These are phyloP conservation scores for Ctenosaura bakeri DNA, from an alignment of 2,797 vertebrate genomes.

Conservation along the genomic window DNA sequence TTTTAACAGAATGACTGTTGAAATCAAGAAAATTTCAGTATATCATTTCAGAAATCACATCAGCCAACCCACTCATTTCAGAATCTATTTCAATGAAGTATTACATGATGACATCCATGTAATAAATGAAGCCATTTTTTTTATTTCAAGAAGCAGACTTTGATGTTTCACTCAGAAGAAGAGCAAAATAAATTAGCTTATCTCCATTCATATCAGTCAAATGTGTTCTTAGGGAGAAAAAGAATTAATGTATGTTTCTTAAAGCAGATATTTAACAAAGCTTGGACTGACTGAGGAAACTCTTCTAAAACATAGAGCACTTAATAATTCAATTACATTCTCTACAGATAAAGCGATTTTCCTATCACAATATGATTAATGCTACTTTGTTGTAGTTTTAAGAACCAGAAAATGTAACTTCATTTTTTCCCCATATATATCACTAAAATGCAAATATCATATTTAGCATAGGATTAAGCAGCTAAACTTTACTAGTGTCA, in stretches of 20 bases:
- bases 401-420: not conserved
- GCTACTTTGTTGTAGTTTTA: not conserved
- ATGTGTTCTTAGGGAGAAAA: not conserved
- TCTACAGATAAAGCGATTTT: slow-evolving; percentile 42
- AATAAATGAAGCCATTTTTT: slow-evolving; percentile 33
- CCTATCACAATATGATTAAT: slow-evolving; percentile 20
- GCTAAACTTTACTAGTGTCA: not conserved
- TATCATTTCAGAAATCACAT: not conserved
- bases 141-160: not conserved
- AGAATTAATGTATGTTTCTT: slow-evolving; percentile 6
- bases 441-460: not conserved
- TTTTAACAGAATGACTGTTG: not conserved
- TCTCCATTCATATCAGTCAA: not conserved
- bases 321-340: slow-evolving; percentile 22
- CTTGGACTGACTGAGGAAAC: not conserved
- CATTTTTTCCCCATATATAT: not conserved
- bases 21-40: not conserved
- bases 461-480: not conserved
- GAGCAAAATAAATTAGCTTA: not conserved
- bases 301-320: not conserved
- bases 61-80: slow-evolving; percentile 10
- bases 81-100: slow-evolving; percentile 15
- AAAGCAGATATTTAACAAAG: not conserved
- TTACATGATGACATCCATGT: not conserved
- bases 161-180: not conserved